These are phyloP conservation scores for Ploceus nigricollis DNA, from an alignment of 2,113 vertebrate species.

Conservation along the genomic window DNA sequence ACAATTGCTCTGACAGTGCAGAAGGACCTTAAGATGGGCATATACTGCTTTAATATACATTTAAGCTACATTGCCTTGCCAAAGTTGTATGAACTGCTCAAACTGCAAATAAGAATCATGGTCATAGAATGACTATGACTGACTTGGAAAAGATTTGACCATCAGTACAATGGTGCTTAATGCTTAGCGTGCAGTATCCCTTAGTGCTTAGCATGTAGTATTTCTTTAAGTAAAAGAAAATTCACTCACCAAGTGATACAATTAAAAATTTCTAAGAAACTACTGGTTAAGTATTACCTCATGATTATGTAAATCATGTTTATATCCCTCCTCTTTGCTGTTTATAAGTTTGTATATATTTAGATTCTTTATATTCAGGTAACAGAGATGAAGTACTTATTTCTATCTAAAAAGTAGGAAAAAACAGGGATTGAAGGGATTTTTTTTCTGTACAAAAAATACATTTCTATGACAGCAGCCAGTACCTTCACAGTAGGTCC, in stretches of 20 bases:
- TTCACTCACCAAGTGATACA: conserved; percentile 59
- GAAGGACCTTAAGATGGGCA: background rate
- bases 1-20: background rate
- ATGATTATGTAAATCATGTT: conserved; percentile 61
- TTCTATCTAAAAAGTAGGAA: conserved; percentile 58
- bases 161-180: background rate
- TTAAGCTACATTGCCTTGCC: background rate
- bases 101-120: background rate
- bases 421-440: conserved; percentile 30
- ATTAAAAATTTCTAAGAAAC: conserved; percentile 62
- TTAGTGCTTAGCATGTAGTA: conserved; percentile 21
- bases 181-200: background rate
- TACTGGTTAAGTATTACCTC: conserved; percentile 64
- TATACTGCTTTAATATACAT: background rate
- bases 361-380: conserved; percentile 38
- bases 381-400: conserved; percentile 23
- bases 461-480: conserved; percentile 45
- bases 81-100: background rate
- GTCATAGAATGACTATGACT: background rate
- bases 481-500: conserved; percentile 18
- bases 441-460: conserved; percentile 59
- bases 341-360: background rate
- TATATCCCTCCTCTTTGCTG: conserved; percentile 8
- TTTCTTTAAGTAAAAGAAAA: conserved; percentile 53
- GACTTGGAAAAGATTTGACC: conserved; percentile 29